phyloP scores from a whole-genome alignment of 2,113 vertebrate species.

The Pelvicachromis taeniatus region DNA sequence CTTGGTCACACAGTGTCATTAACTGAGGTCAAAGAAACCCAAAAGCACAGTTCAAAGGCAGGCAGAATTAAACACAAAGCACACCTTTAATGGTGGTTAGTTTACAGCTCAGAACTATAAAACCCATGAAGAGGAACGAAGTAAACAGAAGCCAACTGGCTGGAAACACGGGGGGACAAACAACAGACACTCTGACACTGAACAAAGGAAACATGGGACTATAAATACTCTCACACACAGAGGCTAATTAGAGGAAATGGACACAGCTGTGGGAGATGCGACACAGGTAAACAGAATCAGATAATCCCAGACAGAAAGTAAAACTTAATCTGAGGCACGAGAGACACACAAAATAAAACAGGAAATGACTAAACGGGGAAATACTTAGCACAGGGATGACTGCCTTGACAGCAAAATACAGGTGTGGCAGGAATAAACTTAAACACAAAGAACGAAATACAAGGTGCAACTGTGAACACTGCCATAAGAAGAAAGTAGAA shows the following conservation, averaged over 20 bases:
- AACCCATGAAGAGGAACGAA: not conserved
- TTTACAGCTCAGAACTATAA: not conserved
- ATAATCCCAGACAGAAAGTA: not conserved
- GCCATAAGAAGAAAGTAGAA: not conserved
- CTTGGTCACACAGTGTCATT: not conserved
- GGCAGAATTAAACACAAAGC: not conserved
- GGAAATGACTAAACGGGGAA: not conserved
- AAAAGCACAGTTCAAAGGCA: not conserved
- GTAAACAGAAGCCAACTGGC: not conserved
- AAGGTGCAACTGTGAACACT: not conserved
- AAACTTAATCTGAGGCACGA: not conserved
- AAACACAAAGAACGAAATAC: not conserved
- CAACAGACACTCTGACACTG: not conserved
- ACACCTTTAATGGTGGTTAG: not conserved
- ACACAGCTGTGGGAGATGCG: not conserved
- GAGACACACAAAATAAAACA: not conserved
- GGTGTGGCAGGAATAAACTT: not conserved
- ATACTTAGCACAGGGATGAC: not conserved
- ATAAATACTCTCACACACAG: not conserved
- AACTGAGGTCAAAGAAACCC: not conserved
- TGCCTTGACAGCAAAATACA: not conserved
- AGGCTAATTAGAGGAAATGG: not conserved
- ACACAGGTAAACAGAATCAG: not conserved
- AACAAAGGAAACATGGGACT: not conserved
- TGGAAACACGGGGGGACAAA: not conserved